These are phyloP conservation scores for Megastigmus dorsalis DNA, from an alignment of 2,888 invertebrate genomes.

Conservation along the genomic window DNA sequence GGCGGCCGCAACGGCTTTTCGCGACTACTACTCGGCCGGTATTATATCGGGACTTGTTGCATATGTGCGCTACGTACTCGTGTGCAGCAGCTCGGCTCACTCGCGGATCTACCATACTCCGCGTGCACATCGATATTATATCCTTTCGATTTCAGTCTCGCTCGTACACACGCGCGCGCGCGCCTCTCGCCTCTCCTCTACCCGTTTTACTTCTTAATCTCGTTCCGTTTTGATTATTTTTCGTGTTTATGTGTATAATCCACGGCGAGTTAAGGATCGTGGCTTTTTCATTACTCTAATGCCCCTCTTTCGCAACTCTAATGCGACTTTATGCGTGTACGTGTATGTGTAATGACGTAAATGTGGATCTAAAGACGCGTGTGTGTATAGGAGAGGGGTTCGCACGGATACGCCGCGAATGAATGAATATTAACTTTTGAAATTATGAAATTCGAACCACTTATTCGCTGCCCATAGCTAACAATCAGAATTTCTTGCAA, in stretches of 20 bases:
- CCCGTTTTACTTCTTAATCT: background rate
- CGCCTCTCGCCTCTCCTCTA: too few relatives aligned
- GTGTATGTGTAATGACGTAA: background rate
- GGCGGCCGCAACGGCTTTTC: too few relatives aligned
- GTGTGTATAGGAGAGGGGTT: background rate
- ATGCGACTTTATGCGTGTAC: constrained; percentile 28
- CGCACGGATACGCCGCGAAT: constrained; percentile 3
- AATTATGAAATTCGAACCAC: constrained; percentile 34
- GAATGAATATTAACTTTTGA: constrained; percentile 39
- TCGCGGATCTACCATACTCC: too few relatives aligned
- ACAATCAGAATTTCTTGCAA: constrained; percentile 20
- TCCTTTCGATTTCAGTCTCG: constrained; percentile 33
- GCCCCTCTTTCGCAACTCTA: constrained; percentile 25
- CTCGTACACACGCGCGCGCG: too few relatives aligned
- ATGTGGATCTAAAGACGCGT: background rate
- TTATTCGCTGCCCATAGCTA: constrained; percentile 19
- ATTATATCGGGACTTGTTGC: constrained; percentile 36
- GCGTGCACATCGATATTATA: background rate
- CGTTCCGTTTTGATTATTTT: constrained; percentile 9
- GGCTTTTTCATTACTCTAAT: constrained; percentile 17
- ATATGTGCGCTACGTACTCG: too few relatives aligned
- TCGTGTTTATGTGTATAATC: background rate
- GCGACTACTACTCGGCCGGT: too few relatives aligned
- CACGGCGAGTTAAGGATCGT: background rate
- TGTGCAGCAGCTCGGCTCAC: too few relatives aligned